Evolutionary conservation across 2,113 vertebrate species (phyloP), one percentile per base, ranked within the genome.

Genomic region (Malurus alboscapulatus): DNA sequence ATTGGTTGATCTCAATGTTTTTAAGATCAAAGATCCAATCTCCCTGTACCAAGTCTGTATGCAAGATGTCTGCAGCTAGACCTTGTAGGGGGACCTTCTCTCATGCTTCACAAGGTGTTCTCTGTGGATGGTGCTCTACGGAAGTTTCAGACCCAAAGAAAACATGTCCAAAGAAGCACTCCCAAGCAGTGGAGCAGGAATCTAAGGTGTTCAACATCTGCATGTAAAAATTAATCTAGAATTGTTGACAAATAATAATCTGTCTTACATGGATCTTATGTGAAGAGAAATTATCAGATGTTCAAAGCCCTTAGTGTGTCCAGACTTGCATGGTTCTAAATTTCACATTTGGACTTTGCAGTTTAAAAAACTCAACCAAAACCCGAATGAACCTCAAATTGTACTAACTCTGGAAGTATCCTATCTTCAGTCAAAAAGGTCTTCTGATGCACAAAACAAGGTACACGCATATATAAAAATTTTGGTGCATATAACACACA

Each of bases 151-250:
- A 55, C 8, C 47, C 62, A 75, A 58, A 72, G 40, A 12, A 78
- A 5, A n/a, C 6, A 27, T 0, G 0, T 10, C 15, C 57, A 69
- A 10, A 62, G 15, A 77, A 77, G 2, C 4, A 29, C 2, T 38
- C 55, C 0, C 3, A 71, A 79, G 12, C 5, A 14, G 14, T 34
- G 14, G n/a, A 66, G 2, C 2, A 57, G 9, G 32, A 90, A 8
- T 2, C 7, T 19, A 30, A 79, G 19, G 42, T 20, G 2, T 62
- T 19, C 30, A 65, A 73, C 3, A 42, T 17, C 18, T 65, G 2
- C n/a, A 9, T 17, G 17, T 50, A 66, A 10, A 77, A 63, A 78
- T 66, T 13, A 65, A 66, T 47, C 9, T 74, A 29, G 17, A 42
- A 1, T 10, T 45, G 26, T 18, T 78, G 44, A 44, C 8, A 63